phyloP scores from a whole-genome alignment of 2,888 invertebrate species.

The Agrotis exclamationis region DNA sequence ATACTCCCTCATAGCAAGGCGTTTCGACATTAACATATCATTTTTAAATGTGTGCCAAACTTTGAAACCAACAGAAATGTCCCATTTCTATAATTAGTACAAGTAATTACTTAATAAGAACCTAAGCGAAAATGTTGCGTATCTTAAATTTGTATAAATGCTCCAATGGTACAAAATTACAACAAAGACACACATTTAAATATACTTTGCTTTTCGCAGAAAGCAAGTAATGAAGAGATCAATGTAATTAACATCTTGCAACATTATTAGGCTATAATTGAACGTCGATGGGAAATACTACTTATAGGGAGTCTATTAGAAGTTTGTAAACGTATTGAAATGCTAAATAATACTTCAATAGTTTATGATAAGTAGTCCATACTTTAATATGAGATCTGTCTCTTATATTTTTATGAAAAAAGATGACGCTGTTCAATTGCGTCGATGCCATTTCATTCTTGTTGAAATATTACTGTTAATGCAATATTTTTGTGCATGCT shows the following conservation, averaged over 20 bases:
- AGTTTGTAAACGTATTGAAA: constrained; percentile 45
- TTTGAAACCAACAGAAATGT: constrained; percentile 73
- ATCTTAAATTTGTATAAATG: constrained; percentile 41
- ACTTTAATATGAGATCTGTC: constrained; percentile 58
- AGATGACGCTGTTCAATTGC: constrained; percentile 45
- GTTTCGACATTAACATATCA: constrained; percentile 78
- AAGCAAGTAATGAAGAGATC: constrained; percentile 27
- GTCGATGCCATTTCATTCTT: constrained; percentile 69
- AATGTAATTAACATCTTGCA: constrained; percentile 34
- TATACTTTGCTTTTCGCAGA: constrained; percentile 34
- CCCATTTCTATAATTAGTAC: constrained; percentile 76
- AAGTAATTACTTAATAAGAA: constrained; percentile 57
- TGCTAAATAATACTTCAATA: constrained; percentile 43
- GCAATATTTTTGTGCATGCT: constrained; percentile 81
- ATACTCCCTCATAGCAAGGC: constrained; percentile 62
- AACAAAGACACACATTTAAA: constrained; percentile 63
- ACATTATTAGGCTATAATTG: constrained; percentile 30
- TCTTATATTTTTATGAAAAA: constrained; percentile 65
- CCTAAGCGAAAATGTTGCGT: constrained; percentile 52
- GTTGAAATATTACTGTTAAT: constrained; percentile 72
- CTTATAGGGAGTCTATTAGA: constrained; percentile 44
- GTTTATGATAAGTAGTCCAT: constrained; percentile 48
- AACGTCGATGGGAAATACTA: constrained; percentile 39
- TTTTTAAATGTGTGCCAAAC: constrained; percentile 83
- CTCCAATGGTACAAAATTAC: constrained; percentile 68